Conservation (phyloP, 1,140 invertebrate genomes). For the Anoplophora glabripennis region DNA sequence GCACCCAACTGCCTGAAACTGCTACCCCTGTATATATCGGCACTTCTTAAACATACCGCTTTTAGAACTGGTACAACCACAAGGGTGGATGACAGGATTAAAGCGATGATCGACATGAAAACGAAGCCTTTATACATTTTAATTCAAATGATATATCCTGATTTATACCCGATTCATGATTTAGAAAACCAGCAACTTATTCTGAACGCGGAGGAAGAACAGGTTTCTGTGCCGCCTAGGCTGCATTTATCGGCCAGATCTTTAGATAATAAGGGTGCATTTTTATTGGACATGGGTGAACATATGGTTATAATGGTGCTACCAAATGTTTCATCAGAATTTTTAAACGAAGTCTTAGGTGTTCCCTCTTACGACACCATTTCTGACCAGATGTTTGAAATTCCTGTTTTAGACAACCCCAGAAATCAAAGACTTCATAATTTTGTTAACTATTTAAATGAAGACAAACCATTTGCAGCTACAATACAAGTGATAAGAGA, state of each 20-base stretch:
- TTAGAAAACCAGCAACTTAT: conserved; percentile 64
- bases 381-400: conserved; percentile 62
- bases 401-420: conserved; percentile 76
- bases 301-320: conserved; percentile 86
- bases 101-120: conserved; percentile 93
- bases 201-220: conserved; percentile 55
- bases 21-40: conserved; percentile 86
- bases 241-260: conserved; percentile 66
- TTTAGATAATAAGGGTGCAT: conserved; percentile 85
- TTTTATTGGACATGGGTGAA: conserved; percentile 85
- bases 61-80: conserved; percentile 85
- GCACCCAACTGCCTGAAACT: conserved; percentile 73
- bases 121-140: conserved; percentile 77
- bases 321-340: conserved; percentile 70
- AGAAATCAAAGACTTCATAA: conserved; percentile 73
- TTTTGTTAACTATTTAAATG: conserved; percentile 83
- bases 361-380: conserved; percentile 57
- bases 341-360: conserved; percentile 70
- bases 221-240: conserved; percentile 60
- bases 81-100: conserved; percentile 88
- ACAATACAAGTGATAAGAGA: conserved; percentile 86
- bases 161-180: conserved; percentile 86
- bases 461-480: conserved; percentile 75
- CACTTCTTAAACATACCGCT: conserved; percentile 85
- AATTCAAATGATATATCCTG: conserved; percentile 87